Conservation (phyloP, 2,113 vertebrate species). For the Apteryx owenii region DNA sequence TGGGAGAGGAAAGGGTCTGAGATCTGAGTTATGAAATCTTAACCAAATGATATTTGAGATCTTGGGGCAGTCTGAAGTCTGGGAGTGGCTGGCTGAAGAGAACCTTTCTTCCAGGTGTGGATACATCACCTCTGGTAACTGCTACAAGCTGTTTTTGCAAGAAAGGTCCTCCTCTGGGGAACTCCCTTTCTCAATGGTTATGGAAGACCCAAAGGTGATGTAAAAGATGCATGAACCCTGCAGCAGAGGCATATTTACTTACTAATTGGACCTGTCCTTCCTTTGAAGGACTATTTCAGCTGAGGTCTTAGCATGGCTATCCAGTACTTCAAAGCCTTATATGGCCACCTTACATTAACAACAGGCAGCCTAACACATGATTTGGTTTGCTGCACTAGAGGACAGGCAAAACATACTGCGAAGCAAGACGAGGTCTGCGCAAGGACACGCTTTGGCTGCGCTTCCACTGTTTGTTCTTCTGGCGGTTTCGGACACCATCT, state of each 20-base stretch:
- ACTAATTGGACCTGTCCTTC: not conserved
- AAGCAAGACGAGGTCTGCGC: slow-evolving; percentile 88
- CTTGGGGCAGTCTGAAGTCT: not conserved
- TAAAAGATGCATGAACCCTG: not conserved
- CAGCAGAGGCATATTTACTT: not conserved
- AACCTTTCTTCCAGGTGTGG: not conserved
- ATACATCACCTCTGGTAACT: not conserved
- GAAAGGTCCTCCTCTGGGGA: not conserved
- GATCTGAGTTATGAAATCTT: not conserved
- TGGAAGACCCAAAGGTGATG: not conserved
- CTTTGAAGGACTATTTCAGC: not conserved
- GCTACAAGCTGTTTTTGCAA: not conserved
- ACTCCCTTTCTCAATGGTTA: not conserved
- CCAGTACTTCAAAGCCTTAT: not conserved
- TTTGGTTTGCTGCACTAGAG: not conserved
- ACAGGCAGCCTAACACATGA: fast-evolving
- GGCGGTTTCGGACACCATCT: slow-evolving; percentile 93
- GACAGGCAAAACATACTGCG: slow-evolving; percentile 82
- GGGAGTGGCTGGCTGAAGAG: not conserved
- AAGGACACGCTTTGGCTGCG: slow-evolving; percentile 91
- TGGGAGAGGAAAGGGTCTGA: not conserved
- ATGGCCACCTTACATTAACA: fast-evolving
- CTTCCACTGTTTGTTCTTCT: slow-evolving; percentile 93
- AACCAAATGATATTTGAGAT: not conserved
- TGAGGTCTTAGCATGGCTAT: fast-evolving